These are phyloP conservation scores for Drosophila longiperda DNA, from an alignment of 2,888 invertebrate genomes.

Conservation along the genomic window DNA sequence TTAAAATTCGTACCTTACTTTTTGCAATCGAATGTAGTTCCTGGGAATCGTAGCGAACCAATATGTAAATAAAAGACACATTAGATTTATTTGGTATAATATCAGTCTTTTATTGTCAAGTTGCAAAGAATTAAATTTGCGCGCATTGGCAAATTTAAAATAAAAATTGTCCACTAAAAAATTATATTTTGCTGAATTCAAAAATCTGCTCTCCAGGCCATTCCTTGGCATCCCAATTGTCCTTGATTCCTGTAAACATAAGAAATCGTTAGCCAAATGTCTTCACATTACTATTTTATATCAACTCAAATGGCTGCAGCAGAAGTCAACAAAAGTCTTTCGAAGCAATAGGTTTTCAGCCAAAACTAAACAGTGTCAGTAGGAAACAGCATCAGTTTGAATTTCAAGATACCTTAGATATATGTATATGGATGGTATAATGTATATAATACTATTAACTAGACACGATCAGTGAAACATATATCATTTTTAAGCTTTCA, in stretches of 20 bases:
- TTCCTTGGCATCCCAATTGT: conserved; percentile 3
- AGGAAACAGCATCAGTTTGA: background rate
- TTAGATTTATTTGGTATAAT: background rate
- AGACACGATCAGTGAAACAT: background rate
- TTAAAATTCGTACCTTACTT: conserved; percentile 22
- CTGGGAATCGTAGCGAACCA: conserved; percentile 13
- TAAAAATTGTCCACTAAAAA: background rate
- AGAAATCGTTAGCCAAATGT: conserved; percentile 14
- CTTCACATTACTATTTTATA: background rate
- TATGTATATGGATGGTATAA: background rate
- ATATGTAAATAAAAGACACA: background rate
- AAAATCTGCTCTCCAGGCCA: background rate
- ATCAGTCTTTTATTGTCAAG: conserved; percentile 18
- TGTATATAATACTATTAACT: background rate
- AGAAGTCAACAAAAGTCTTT: conserved; percentile 5
- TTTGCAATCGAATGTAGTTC: conserved; percentile 9
- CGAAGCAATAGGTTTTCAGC: background rate
- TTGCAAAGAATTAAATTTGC: background rate
- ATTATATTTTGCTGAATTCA: background rate
- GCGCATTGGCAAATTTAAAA: background rate
- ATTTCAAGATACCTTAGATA: background rate
- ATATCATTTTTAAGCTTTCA: background rate
- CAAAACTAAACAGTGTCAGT: conserved; percentile 3
- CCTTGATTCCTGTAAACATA: conserved; percentile 40
- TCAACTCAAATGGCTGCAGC: conserved; percentile 4